A percentile compares a stretch with the other conserved stretches of the same genome.
These are phyloP conservation scores for Prionace glauca DNA, from an alignment of 2,797 vertebrate species.

Conservation along the genomic window DNA sequence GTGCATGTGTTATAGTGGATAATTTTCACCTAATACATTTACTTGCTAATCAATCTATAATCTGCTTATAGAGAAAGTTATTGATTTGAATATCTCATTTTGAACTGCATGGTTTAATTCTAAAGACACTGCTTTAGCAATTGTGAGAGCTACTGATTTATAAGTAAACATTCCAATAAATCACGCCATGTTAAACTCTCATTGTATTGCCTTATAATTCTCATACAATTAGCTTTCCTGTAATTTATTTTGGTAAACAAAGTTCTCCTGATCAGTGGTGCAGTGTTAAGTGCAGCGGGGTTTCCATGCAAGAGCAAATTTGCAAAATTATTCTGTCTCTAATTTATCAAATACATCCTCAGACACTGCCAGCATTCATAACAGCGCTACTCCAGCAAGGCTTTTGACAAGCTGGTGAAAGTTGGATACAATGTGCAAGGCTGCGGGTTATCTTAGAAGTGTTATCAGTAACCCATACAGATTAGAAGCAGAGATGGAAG, in stretches of 20 bases:
- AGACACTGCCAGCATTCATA: constrained; percentile 7
- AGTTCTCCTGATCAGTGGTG: neutral
- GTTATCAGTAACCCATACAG: neutral
- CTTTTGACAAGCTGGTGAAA: constrained; percentile 14
- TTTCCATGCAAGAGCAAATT: neutral
- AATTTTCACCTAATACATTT: neutral
- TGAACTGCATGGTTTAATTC: neutral
- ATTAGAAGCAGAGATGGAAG: neutral
- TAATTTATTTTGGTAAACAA: neutral
- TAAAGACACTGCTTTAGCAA: neutral
- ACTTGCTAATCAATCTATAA: constrained; percentile 2
- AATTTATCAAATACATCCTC: constrained; percentile 2
- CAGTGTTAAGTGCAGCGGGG: neutral
- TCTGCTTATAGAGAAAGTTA: constrained; percentile 5
- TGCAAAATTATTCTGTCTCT: neutral
- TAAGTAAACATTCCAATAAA: constrained; percentile 1
- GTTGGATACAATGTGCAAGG: neutral
- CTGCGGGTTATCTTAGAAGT: neutral
- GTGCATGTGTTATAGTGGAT: neutral
- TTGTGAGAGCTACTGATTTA: neutral
- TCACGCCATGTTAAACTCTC: neutral
- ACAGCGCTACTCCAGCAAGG: neutral
- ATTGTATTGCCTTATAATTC: neutral
- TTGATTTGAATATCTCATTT: constrained; percentile 14
- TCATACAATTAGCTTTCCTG: constrained; percentile 6